Evolutionary conservation across 2,888 invertebrate species (phyloP).

Genomic region (Lacanobia wlatinum): DNA sequence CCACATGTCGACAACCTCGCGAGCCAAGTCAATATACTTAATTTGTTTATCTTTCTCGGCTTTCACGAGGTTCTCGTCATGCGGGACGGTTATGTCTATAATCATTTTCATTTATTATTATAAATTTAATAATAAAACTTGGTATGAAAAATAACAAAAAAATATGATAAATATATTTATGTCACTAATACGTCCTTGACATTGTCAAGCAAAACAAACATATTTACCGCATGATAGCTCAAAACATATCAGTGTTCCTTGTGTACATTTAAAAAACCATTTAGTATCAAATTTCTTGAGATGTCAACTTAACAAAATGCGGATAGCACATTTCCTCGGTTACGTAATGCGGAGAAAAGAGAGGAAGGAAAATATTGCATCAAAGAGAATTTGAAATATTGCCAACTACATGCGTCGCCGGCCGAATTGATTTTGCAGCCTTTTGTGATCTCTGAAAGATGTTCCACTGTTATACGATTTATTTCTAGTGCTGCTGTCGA

Average conservation of each 20-base stretch:
- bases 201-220: slow-evolving; percentile 4
- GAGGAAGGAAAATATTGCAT: slow-evolving; percentile 82
- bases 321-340: slow-evolving; percentile 70
- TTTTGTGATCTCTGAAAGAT: slow-evolving; percentile 74
- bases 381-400: slow-evolving; percentile 88
- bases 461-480: slow-evolving; percentile 68
- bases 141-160: no score
- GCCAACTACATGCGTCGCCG: slow-evolving; percentile 85
- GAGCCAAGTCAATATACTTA: no score
- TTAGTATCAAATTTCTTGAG: slow-evolving; percentile 65
- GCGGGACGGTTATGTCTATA: no score
- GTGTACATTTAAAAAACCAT: slow-evolving; percentile 39
- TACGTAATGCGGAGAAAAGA: slow-evolving; percentile 77
- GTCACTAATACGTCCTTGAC: not conserved
- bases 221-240: not conserved
- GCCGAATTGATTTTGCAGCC: slow-evolving; percentile 83
- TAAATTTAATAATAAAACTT: no score
- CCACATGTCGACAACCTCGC: no score
- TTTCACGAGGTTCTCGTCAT: no score
- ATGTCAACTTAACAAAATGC: slow-evolving; percentile 69
- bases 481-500: slow-evolving; percentile 48
- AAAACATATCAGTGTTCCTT: slow-evolving; percentile 13
- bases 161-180: not conserved
- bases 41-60: no score
- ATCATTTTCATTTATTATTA: no score